Base-by-base conservation (phyloP, 2,888 invertebrate species). In the Drosophila tripunctata region DNA sequence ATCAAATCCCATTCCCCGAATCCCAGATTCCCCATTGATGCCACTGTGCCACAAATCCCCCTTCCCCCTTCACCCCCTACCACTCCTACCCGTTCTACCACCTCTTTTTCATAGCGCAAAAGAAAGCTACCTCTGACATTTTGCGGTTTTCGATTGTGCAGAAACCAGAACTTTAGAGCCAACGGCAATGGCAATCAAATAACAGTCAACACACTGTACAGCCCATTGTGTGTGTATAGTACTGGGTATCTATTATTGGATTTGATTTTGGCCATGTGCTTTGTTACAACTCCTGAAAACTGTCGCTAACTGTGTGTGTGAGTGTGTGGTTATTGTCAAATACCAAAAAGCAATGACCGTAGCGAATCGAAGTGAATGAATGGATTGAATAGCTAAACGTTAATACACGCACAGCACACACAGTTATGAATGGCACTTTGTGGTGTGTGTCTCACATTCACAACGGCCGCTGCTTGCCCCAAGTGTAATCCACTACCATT, bases 121-220 rank as follows among this genome's bases (percentile, higher is more conserved):
- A 58, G 66, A 73, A 79, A 80, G 73, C 78, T 80, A 70, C n/a
- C 67, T 73, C 73, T 78, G 67, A 65, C 76, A 76, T 83, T 74
- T 80, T 80, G 81, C 62, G 81, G 83, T 66, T 67, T 67, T 56
- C 65, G 76, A 80, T 74, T 82, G 77, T 60, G 47, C 43, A 47
- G 27, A 27, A 10, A n/a, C n/a, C n/a, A n/a, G n/a, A 72, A 58
- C 75, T 58, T 62, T 64, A 14, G 63, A 27, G 27, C 64, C 56
- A 40, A 24, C 65, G 75, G 68, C 75, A 62, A 62, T 73, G 70
- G 61, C 75, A 75, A 75, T 75, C 75, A 75, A 75, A 75, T 69
- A 66, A 61, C 62, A 69, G 40, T 22, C 51, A 60, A 33, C 40
- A 48, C 15, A 35, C 14, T 41, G 56, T 47, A 27, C 10, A n/a